Evolutionary conservation across 2,797 vertebrate species (phyloP).

Genomic region (Vultur gryphus): DNA sequence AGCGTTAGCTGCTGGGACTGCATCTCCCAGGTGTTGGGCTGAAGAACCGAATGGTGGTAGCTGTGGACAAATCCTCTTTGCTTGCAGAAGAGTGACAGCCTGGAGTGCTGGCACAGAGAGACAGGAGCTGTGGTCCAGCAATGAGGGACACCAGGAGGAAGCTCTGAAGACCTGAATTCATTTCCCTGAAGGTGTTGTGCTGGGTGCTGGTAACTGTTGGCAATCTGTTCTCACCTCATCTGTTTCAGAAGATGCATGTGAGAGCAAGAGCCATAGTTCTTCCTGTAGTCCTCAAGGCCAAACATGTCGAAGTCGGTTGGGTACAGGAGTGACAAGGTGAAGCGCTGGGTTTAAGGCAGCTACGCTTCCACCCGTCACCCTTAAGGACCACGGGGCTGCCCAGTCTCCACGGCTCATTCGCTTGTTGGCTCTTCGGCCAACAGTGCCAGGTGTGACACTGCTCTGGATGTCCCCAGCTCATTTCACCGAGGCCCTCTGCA

Average conservation of each 20-base stretch:
- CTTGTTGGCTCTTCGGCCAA: neutral
- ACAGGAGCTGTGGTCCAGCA: neutral
- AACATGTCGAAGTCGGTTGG: neutral
- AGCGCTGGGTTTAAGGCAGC: neutral
- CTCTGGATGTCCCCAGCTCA: neutral
- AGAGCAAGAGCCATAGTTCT: neutral
- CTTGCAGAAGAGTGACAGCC: neutral
- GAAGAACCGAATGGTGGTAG: neutral
- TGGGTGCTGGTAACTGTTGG: neutral
- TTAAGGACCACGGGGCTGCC: neutral
- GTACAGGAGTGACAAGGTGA: neutral
- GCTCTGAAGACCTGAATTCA: neutral
- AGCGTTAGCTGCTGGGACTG: neutral
- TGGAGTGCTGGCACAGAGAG: neutral
- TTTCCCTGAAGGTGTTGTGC: neutral
- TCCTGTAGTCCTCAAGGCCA: neutral
- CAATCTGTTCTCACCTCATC: neutral
- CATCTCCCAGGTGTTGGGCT: neutral
- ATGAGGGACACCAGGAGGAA: neutral
- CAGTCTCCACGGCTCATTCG: accelerated
- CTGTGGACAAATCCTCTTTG: neutral
- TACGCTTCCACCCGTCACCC: neutral
- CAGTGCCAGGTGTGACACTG: neutral
- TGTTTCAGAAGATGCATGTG: neutral
- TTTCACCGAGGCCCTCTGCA: neutral